Conservation (phyloP, 2,797 vertebrate species). For the Cacajao melanocephalus region DNA sequence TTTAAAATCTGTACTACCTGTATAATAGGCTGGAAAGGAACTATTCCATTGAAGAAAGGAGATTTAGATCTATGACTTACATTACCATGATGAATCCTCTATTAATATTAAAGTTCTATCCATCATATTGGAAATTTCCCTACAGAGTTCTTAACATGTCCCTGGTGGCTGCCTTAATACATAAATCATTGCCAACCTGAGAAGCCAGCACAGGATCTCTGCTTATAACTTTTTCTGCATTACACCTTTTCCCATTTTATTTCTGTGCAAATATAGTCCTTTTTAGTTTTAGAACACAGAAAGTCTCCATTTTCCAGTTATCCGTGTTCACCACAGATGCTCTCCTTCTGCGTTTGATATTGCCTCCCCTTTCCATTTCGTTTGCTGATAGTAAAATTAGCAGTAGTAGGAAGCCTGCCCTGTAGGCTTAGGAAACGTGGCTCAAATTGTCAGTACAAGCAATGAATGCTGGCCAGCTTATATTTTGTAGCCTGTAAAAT, state of each 20-base stretch:
- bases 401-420: conserved; percentile 52
- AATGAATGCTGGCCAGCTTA: conserved; percentile 59
- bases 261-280: not conserved
- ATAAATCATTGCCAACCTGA: conserved; percentile 44
- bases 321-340: not conserved
- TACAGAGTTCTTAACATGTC: conserved; percentile 51
- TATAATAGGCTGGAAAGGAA: conserved; percentile 55
- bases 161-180: conserved; percentile 28
- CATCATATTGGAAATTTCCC: conserved; percentile 63
- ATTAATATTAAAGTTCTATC: conserved; percentile 76
- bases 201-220: not conserved
- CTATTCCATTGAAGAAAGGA: conserved; percentile 46
- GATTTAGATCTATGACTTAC: conserved; percentile 70
- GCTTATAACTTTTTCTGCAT: conserved; percentile 23
- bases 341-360: not conserved
- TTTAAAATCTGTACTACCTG: conserved; percentile 61
- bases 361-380: conserved; percentile 9
- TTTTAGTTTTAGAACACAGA: not conserved
- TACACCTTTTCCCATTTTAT: conserved; percentile 1
- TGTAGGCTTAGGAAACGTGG: conserved; percentile 63
- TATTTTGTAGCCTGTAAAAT: conserved; percentile 72
- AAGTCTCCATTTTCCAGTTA: not conserved
- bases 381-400: conserved; percentile 68
- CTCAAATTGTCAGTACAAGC: conserved; percentile 56
- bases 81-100: conserved; percentile 69